A percentile compares a stretch with the other conserved stretches of the same genome.
Evolutionary conservation across 2,797 vertebrate species (phyloP).

Genomic region (Naso thynnoides): DNA sequence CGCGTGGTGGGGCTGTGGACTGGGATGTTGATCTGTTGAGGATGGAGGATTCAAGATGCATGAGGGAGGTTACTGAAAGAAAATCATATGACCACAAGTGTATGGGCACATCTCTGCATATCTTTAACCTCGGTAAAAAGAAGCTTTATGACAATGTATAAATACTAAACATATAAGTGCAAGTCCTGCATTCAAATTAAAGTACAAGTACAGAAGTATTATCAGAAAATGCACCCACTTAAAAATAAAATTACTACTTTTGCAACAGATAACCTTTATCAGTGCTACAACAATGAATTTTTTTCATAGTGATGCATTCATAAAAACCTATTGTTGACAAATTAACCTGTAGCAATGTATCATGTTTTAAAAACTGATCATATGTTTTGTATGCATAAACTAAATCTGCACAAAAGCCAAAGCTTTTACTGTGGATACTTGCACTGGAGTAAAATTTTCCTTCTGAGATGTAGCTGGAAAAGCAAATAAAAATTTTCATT

Average conservation of each 20-base stretch:
- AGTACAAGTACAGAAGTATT: background rate
- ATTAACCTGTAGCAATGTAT: background rate
- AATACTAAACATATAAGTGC: background rate
- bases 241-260: background rate
- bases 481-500: too few species aligned
- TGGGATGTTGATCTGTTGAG: conserved; percentile 87
- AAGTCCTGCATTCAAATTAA: background rate
- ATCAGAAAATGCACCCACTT: background rate
- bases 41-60: conserved; percentile 5
- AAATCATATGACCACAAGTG: background rate
- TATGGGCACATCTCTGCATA: background rate
- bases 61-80: background rate
- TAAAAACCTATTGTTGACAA: background rate
- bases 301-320: too few species aligned
- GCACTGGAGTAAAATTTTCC: background rate
- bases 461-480: too few species aligned
- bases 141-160: background rate
- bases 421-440: background rate
- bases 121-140: background rate
- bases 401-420: too few species aligned
- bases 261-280: background rate
- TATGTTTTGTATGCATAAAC: background rate
- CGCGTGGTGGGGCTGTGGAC: conserved; percentile 86
- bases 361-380: background rate
- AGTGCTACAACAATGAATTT: too few species aligned